Evolutionary conservation across 2,888 invertebrate genomes (phyloP).

Genomic region (Caenorhabditis japonica): DNA sequence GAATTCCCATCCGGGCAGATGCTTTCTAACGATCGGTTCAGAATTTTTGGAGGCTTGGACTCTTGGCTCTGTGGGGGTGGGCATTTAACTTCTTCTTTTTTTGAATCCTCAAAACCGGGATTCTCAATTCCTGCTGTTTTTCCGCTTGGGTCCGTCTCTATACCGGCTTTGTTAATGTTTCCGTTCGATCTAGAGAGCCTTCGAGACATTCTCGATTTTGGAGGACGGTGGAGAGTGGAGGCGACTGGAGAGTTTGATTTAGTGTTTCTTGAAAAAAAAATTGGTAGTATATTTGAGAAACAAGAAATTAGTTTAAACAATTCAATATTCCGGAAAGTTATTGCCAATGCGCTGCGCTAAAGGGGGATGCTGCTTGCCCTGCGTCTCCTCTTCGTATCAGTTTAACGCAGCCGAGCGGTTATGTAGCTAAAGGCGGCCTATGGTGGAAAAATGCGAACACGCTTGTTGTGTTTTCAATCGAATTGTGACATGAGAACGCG

Average conservation of each 20-base stretch:
- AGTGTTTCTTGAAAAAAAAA: constrained; percentile 4
- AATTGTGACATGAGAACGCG: too few species aligned
- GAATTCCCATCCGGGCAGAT: constrained; percentile 12
- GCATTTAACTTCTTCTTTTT: neutral
- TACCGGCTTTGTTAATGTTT: constrained; percentile 19
- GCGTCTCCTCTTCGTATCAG: too few species aligned
- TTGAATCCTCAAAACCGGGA: constrained; percentile 35
- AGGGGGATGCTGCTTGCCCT: too few species aligned
- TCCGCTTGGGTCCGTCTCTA: constrained; percentile 12
- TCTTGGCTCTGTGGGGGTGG: neutral
- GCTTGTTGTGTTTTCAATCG: too few species aligned
- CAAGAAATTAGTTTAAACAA: too few species aligned
- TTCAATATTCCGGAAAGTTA: too few species aligned
- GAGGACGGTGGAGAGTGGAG: neutral
- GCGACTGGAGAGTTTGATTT: constrained; percentile 9
- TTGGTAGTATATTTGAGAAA: too few species aligned
- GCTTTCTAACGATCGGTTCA: constrained; percentile 28
- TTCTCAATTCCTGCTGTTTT: constrained; percentile 12
- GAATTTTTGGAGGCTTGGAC: constrained; percentile 13
- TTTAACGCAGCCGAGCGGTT: too few species aligned
- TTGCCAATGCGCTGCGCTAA: too few species aligned
- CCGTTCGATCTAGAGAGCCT: constrained; percentile 45
- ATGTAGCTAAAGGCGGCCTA: too few species aligned
- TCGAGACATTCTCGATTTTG: constrained; percentile 10
- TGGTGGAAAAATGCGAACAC: too few species aligned